Evolutionary conservation across 1,140 invertebrate species (phyloP), one percentile per base, ranked within the genome.

Genomic region (Drosophila burlai): DNA sequence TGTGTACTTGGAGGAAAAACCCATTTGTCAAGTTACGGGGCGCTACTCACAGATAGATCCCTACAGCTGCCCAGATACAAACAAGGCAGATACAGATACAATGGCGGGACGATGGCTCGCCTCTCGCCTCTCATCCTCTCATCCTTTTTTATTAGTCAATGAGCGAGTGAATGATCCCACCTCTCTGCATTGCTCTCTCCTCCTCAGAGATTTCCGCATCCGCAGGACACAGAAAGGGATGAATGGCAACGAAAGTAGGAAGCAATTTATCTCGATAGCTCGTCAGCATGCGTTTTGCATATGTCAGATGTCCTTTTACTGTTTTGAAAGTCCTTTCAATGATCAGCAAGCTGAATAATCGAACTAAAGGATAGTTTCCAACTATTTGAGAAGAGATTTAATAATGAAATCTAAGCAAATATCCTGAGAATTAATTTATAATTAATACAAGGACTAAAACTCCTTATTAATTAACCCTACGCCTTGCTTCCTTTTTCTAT

Each of bases 21-120:
- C 81, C 78, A 84, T 89, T 89, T 89, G 85, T 89, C 85, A 81
- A 90, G 77, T 84, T 73, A 72, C 68, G n/a, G 49, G 74, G 61
- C 71, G 79, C 71, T 74, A 38, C 71, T 34, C 50, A 18, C 50
- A 34, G 50, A 72, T 52, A 40, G 74, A 74, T 78, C 29, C 64
- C 78, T 63, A 79, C 74, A 84, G 84, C 66, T 72, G 74, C 59
- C 60, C 59, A 49, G 15, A 36, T 24, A 45, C 38, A 52, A 4
- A 24, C 11, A 16, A 45, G 4, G 15, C 38, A 54, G 29, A 31
- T 55, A 71, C 50, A 71, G 24, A 36, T 50, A 42, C 26, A 66
- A 46, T 71, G 52, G 66, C 21, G 40, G 40, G 24, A 58, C 5
- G 36, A 38, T 38, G 36, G 36, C 40, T 16, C 38, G 36, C 26